Evolutionary conservation across 2,113 vertebrate species (phyloP), one percentile per base, ranked within the genome.

Genomic region (Bagarius yarrelli): DNA sequence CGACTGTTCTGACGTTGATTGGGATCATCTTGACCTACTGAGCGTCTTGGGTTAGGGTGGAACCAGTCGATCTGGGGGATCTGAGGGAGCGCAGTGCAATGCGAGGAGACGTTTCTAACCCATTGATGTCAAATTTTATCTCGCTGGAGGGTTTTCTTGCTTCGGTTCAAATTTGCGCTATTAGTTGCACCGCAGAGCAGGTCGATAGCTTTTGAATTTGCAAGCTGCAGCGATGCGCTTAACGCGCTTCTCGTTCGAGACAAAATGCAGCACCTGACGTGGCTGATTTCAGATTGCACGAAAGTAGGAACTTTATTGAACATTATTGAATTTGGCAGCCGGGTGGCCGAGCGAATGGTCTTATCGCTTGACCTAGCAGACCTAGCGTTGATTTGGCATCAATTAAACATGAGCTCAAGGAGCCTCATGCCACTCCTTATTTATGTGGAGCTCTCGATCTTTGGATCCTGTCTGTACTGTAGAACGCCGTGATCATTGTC

Each of bases 381-480:
- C 80, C 83, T 83, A 80, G 76, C 61, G 60, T 70, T 23, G 53
- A 57, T 61, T n/a, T 18, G 52, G 36, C 76, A 85, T 85, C 76
- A 86, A 86, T 87, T 78, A 85, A 86, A 89, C 86, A 85, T 86
- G 78, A 86, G 77, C 64, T 63, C 53, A 9, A 81, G 64, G 70
- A 79, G 59, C 83, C 50, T 78, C 57, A 30, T 64, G 59, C 81
- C 80, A 57, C 74, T 61, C 63, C 60, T 86, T 85, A 77, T 89
- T 87, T 83, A 87, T 84, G 74, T 81, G 64, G 74, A 55, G 12
- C 32, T 25, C 78, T 73, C 60, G 60, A 11, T 61, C 71, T 56
- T 63, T 47, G 83, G 83, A 84, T 83, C 47, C 70, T 81, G 87
- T 86, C 84, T 78, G 71, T 23, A 3, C 36, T 53, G 79, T 84